Conservation (phyloP, 2,888 invertebrate genomes). For the Mesochorus sp. region DNA sequence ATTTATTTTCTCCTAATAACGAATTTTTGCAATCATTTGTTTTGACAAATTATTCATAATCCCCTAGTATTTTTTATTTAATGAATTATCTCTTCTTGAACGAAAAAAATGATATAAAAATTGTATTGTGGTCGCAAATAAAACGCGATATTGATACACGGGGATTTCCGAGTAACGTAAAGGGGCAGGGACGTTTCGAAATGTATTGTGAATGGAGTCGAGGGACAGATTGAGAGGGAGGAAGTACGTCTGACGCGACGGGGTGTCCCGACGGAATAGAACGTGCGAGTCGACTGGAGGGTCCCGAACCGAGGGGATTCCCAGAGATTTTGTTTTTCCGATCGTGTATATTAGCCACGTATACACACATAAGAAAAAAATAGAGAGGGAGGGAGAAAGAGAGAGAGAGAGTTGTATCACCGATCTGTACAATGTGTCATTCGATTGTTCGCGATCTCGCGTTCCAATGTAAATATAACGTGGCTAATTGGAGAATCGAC, state of each 20-base stretch:
- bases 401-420: no score
- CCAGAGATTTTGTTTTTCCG: background rate
- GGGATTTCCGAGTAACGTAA: background rate
- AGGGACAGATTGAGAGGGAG: conserved; percentile 11
- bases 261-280: conserved; percentile 10
- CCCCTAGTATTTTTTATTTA: no score
- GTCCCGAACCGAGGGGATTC: background rate
- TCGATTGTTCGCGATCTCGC: conserved; percentile 71
- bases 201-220: background rate
- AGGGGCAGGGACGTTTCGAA: background rate
- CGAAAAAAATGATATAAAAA: no score
- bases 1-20: no score
- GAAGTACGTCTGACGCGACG: conserved; percentile 10
- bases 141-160: background rate
- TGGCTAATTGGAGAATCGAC: conserved; percentile 79
- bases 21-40: no score
- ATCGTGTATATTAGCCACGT: background rate
- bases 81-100: no score
- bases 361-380: conserved; percentile 11
- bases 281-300: background rate
- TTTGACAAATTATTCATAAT: no score
- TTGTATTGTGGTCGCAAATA: background rate
- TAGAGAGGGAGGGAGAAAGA: no score
- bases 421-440: conserved; percentile 63
- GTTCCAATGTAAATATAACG: conserved; percentile 80